phyloP scores from a whole-genome alignment of 2,113 vertebrate species.

The Tapirus terrestris region DNA sequence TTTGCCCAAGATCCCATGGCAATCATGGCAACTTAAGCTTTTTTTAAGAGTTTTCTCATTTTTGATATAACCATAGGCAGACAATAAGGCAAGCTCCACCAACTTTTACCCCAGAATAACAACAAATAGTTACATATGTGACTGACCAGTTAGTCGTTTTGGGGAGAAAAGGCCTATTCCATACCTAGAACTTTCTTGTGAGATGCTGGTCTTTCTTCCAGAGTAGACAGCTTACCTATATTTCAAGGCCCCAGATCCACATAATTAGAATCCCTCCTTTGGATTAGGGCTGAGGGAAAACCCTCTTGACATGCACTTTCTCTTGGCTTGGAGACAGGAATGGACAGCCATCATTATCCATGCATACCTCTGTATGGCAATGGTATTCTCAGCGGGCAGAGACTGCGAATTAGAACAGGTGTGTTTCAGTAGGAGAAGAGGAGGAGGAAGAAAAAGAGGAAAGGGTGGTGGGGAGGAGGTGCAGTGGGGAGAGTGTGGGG shows the following conservation, averaged over 20 bases:
- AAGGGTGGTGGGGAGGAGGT: not conserved
- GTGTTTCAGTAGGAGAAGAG: not conserved
- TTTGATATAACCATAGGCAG: not conserved
- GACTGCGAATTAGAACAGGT: not conserved
- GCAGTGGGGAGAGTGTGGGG: too few relatives aligned
- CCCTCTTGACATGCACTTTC: not conserved
- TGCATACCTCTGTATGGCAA: not conserved
- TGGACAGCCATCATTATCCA: not conserved
- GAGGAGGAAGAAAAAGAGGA: not conserved
- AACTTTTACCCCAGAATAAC: not conserved
- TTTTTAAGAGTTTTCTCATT: not conserved
- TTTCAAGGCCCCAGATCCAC: not conserved
- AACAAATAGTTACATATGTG: not conserved
- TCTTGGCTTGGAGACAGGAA: slow-evolving; percentile 34
- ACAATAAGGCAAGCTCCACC: not conserved
- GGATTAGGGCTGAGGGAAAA: slow-evolving; percentile 2
- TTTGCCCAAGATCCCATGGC: not conserved
- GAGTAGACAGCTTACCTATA: slow-evolving; percentile 19
- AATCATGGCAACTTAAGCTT: not conserved
- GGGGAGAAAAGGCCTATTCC: slow-evolving; percentile 16
- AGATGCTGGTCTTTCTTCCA: slow-evolving; percentile 44
- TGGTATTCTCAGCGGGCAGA: not conserved
- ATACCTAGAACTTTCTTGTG: not conserved
- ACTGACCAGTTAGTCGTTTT: not conserved
- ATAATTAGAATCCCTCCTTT: slow-evolving; percentile 40